Conservation (phyloP, 2,113 vertebrate genomes). For the Cryptoleucopteryx plumbea region DNA sequence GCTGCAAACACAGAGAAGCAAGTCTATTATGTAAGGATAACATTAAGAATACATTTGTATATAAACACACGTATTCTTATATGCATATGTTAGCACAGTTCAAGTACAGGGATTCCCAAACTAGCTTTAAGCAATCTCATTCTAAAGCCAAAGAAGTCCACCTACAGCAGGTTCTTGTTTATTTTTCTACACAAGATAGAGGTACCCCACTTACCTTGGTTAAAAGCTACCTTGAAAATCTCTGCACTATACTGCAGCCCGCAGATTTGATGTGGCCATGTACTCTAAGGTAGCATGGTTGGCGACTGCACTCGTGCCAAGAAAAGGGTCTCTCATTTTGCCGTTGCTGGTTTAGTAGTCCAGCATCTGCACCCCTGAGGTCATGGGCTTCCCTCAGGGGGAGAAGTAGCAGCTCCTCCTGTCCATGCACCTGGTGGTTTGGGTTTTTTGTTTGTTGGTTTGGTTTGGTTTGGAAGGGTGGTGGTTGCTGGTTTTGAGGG, state of each 20-base stretch:
- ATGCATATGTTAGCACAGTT: not conserved
- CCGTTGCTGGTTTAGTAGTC: not conserved
- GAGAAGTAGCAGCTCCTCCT: not conserved
- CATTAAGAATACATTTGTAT: not conserved
- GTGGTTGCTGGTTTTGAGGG: too few species aligned
- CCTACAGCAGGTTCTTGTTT: not conserved
- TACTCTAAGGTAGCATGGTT: too few species aligned
- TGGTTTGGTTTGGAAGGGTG: not conserved
- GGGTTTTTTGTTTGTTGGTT: not conserved
- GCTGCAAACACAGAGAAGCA: not conserved
- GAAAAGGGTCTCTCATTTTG: not conserved
- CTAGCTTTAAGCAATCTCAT: not conserved
- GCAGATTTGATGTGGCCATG: fast-evolving
- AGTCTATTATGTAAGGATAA: too few species aligned
- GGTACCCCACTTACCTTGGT: not conserved
- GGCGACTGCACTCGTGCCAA: fast-evolving
- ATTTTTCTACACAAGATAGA: not conserved
- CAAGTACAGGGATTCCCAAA: not conserved
- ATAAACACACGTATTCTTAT: not conserved
- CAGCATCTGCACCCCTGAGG: not conserved
- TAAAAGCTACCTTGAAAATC: not conserved
- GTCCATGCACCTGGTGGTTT: not conserved
- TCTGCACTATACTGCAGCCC: not conserved
- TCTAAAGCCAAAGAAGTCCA: not conserved
- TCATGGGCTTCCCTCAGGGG: not conserved